Evolutionary conservation across 2,113 vertebrate species (phyloP).

Genomic region (Pygoscelis antarcticus): DNA sequence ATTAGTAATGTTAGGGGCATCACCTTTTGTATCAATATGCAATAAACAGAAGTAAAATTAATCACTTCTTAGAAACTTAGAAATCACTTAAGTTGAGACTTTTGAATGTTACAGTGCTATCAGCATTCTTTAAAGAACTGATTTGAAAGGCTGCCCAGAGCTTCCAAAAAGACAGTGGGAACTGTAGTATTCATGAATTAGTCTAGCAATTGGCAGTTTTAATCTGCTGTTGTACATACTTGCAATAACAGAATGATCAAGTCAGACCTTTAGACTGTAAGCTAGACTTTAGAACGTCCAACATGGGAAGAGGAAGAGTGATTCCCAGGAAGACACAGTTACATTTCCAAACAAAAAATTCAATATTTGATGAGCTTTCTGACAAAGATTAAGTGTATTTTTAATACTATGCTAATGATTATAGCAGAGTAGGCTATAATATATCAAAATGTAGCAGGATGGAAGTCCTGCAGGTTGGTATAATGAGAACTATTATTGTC

Average conservation of each 20-base stretch:
- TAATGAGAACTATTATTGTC: conserved; percentile 67
- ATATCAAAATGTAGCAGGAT: conserved; percentile 37
- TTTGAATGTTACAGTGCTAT: not conserved
- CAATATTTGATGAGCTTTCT: conserved; percentile 14
- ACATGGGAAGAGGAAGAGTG: not conserved
- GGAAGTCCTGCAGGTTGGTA: conserved; percentile 50
- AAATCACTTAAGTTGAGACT: not conserved
- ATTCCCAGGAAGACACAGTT: not conserved
- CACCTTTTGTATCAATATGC: not conserved
- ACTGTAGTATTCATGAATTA: not conserved
- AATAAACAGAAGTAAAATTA: not conserved
- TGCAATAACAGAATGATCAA: not conserved
- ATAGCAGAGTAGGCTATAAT: not conserved
- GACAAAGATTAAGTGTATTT: conserved; percentile 25
- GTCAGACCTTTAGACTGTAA: not conserved
- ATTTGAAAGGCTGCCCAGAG: not conserved
- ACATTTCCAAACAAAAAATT: conserved; percentile 30
- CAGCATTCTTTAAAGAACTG: not conserved
- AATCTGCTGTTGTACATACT: not conserved
- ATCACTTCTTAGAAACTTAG: not conserved
- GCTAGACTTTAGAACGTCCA: not conserved
- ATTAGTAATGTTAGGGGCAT: not conserved
- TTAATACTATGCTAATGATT: conserved; percentile 46
- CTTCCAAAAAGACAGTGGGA: not conserved
- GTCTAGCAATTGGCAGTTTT: not conserved